A percentile compares a stretch with the other conserved stretches of the same genome.
phyloP scores from a whole-genome alignment of 2,113 vertebrate genomes.

The Atrichornis clamosus region DNA sequence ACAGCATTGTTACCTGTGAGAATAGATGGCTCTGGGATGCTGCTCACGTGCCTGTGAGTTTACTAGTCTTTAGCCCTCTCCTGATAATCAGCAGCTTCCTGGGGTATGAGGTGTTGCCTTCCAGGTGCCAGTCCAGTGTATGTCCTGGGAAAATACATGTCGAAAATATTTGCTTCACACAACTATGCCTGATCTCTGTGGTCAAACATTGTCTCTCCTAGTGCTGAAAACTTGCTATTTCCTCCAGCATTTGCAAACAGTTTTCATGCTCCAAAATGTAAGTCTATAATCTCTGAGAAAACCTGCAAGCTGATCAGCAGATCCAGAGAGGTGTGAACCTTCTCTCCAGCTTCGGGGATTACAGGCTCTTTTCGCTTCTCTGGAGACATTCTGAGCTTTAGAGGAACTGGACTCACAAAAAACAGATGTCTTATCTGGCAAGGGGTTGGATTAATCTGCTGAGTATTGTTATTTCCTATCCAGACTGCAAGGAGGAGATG shows the following conservation, averaged over 20 bases:
- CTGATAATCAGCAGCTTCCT: neutral
- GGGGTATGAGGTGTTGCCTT: neutral
- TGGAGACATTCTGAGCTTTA: neutral
- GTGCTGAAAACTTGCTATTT: neutral
- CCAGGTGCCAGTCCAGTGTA: neutral
- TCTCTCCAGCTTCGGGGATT: neutral
- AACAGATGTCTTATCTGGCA: neutral
- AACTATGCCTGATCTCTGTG: neutral
- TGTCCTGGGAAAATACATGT: neutral
- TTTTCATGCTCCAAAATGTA: neutral
- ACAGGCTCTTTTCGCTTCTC: neutral
- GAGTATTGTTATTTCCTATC: neutral
- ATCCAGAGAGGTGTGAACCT: neutral
- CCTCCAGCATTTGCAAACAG: neutral
- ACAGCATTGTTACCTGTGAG: neutral
- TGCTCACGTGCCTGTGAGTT: accelerated
- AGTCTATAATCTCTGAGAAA: neutral
- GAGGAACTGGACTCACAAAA: accelerated
- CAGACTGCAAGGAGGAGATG: neutral
- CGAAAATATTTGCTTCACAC: neutral
- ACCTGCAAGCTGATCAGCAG: neutral
- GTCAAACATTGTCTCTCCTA: neutral
- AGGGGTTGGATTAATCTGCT: neutral
- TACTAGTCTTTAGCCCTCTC: neutral
- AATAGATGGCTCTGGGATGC: neutral